Evolutionary conservation across 2,888 invertebrate species (phyloP).

Genomic region (Hybos culiciformis): DNA sequence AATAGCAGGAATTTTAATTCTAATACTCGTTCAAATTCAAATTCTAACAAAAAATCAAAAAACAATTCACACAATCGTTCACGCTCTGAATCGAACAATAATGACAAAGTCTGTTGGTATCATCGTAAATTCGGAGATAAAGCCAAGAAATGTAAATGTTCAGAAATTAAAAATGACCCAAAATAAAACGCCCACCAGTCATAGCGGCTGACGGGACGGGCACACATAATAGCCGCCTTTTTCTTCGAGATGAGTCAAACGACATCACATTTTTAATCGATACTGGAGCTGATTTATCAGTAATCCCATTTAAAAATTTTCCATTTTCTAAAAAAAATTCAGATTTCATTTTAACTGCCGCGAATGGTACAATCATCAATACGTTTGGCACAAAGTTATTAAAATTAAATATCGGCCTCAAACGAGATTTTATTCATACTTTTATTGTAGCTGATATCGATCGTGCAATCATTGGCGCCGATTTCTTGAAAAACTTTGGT

Average conservation of each 20-base stretch:
- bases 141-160: neutral
- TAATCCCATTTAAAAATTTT: neutral
- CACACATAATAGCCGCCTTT: neutral
- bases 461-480: neutral
- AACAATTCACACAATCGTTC: no score
- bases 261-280: neutral
- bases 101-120: no score
- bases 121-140: constrained; percentile 3
- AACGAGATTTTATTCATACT: neutral
- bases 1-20: no score
- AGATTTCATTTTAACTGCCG: neutral
- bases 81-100: no score
- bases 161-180: neutral
- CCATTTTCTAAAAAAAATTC: neutral
- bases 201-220: neutral
- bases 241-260: neutral
- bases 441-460: neutral
- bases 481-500: neutral
- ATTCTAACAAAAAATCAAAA: no score
- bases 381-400: neutral
- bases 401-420: neutral
- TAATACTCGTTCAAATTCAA: no score
- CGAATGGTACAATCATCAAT: neutral
- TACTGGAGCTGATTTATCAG: neutral
- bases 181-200: neutral